These are phyloP conservation scores for Chorisops tibialis DNA, from an alignment of 2,888 invertebrate genomes.

Conservation along the genomic window DNA sequence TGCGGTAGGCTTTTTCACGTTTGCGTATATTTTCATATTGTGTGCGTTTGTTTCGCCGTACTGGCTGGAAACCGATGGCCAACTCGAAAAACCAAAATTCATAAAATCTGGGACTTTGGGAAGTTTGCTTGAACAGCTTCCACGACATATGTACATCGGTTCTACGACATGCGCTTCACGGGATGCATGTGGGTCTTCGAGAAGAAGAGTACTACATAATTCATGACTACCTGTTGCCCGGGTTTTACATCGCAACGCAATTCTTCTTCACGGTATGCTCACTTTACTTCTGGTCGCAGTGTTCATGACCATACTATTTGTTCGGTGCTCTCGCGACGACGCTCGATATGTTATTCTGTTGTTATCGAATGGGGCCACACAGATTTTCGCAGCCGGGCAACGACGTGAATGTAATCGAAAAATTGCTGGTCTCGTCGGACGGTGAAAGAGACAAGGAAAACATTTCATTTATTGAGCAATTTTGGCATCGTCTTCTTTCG, in stretches of 20 bases:
- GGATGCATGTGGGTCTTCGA: slow-evolving; percentile 98
- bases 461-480: too few species aligned
- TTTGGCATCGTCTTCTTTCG: too few species aligned
- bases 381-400: slow-evolving; percentile 69
- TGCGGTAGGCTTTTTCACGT: slow-evolving; percentile 63
- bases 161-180: slow-evolving; percentile 77
- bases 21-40: slow-evolving; percentile 69
- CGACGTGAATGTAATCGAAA: too few species aligned
- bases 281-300: slow-evolving; percentile 74
- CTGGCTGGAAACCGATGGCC: slow-evolving; percentile 83
- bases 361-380: slow-evolving; percentile 69
- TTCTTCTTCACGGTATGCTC: slow-evolving; percentile 85
- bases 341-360: slow-evolving; percentile 72
- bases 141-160: slow-evolving; percentile 80
- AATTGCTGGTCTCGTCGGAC: too few species aligned
- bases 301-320: slow-evolving; percentile 69
- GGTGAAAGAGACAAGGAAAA: too few species aligned
- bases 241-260: slow-evolving; percentile 91
- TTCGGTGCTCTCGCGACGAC: slow-evolving; percentile 71
- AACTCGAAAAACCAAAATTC: slow-evolving; percentile 73
- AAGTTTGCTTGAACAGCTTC: slow-evolving; percentile 87
- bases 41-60: slow-evolving; percentile 83
- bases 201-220: slow-evolving; percentile 95
- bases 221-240: slow-evolving; percentile 81
- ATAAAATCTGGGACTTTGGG: slow-evolving; percentile 86